Percentiles rank a stretch among this genome's conserved stretches.
Conservation (phyloP, 53 echinoderm and acorn worm genomes). For the Actinopyga echinites region DNA sequence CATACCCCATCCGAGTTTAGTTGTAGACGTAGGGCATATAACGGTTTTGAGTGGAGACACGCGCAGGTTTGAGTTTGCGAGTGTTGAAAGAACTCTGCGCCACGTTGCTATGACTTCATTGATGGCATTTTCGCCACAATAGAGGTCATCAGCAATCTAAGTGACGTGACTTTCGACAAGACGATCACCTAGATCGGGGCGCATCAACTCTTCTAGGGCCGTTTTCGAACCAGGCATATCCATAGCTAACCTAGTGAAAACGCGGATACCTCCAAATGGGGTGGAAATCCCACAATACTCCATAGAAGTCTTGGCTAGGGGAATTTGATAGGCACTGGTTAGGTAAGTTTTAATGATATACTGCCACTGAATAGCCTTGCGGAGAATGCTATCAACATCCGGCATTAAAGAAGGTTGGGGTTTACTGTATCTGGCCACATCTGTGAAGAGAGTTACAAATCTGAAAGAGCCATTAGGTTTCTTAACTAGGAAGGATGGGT, state of each 20-base stretch:
- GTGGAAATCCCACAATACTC: conserved; percentile 56
- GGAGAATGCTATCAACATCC: conserved; percentile 50
- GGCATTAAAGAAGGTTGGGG: conserved; percentile 65
- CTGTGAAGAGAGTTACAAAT: conserved; percentile 59
- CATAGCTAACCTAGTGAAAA: conserved; percentile 61
- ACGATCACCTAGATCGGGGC: conserved; percentile 54
- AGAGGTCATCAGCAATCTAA: conserved; percentile 73
- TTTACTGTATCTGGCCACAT: conserved; percentile 54
- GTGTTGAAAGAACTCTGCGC: background rate
- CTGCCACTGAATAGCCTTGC: conserved; percentile 39
- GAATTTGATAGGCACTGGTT: conserved; percentile 57
- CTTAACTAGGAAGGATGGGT: conserved; percentile 45
- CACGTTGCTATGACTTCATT: conserved; percentile 35
- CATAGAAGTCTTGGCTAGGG: no score
- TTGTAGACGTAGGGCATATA: conserved; percentile 48
- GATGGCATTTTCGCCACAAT: conserved; percentile 59
- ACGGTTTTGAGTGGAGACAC: background rate
- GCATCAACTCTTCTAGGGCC: conserved; percentile 69
- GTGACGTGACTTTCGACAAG: conserved; percentile 43
- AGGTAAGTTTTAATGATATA: conserved; percentile 59
- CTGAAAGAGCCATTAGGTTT: conserved; percentile 48
- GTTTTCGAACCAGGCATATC: conserved; percentile 73
- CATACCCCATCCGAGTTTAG: conserved; percentile 57
- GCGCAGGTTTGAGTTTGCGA: background rate
- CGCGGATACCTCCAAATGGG: conserved; percentile 54